These are phyloP conservation scores for Meleagris gallopavo DNA, from an alignment of 2,113 vertebrate species.

Conservation along the genomic window DNA sequence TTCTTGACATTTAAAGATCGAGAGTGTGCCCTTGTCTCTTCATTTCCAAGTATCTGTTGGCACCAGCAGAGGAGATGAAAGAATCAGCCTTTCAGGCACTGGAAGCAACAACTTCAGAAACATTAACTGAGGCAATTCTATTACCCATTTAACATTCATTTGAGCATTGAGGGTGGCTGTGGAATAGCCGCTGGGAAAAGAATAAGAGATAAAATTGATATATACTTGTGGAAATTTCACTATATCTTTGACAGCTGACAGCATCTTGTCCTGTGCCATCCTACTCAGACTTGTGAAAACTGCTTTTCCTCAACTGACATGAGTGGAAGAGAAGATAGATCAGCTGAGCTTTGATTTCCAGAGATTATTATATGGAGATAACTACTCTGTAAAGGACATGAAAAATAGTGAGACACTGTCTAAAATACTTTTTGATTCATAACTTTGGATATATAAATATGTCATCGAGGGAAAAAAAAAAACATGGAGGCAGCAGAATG, in stretches of 20 bases:
- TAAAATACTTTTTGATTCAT: neutral
- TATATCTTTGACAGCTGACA: neutral
- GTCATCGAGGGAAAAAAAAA: neutral
- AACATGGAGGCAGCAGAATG: neutral
- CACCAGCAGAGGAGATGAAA: slow-evolving; percentile 32
- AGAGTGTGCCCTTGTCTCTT: slow-evolving; percentile 59
- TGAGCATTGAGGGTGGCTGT: neutral
- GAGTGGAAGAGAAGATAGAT: neutral
- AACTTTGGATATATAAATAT: neutral
- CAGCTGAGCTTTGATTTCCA: neutral
- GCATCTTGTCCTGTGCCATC: neutral
- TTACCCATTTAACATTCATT: slow-evolving; percentile 33
- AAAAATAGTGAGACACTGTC: neutral
- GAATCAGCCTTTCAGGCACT: slow-evolving; percentile 47
- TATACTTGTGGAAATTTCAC: neutral
- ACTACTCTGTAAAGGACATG: neutral
- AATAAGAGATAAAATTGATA: neutral
- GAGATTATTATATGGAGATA: neutral
- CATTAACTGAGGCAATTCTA: slow-evolving; percentile 23
- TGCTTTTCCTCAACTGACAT: neutral
- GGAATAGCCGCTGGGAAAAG: slow-evolving; percentile 23
- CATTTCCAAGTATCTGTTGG: slow-evolving; percentile 25
- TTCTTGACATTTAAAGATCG: slow-evolving; percentile 52
- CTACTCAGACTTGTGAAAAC: neutral
- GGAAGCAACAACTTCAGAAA: slow-evolving; percentile 54